Conservation (phyloP, 2,888 invertebrate genomes). For the Branchipolynoe longqiensis region DNA sequence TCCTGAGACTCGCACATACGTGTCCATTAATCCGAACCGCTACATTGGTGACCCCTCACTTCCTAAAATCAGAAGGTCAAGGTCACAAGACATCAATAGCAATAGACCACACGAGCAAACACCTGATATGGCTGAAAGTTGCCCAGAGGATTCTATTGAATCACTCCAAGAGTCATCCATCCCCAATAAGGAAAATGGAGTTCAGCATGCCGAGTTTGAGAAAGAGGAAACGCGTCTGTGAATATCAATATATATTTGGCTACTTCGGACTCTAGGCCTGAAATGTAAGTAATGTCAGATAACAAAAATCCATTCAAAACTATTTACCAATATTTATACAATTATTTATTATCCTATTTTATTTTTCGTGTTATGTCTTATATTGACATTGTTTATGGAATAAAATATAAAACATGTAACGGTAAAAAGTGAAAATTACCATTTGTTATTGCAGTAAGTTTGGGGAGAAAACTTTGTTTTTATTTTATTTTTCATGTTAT, state of each 20-base stretch:
- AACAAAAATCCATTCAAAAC: too few species aligned
- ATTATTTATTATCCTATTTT: neutral
- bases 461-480: too few species aligned
- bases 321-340: neutral
- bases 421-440: too few species aligned
- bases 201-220: slow-evolving; percentile 27
- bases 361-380: neutral
- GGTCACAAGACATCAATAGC: neutral
- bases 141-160: neutral
- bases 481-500: neutral
- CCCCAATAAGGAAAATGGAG: neutral
- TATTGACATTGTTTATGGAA: neutral
- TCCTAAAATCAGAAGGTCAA: neutral
- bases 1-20: slow-evolving; percentile 54
- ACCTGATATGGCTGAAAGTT: neutral
- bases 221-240: slow-evolving; percentile 3
- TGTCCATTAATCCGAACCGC: slow-evolving; percentile 29
- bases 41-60: slow-evolving; percentile 4
- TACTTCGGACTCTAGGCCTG: neutral
- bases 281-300: neutral
- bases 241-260: too few species aligned
- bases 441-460: too few species aligned
- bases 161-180: neutral
- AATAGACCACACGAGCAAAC: neutral
- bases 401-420: too few species aligned